These are phyloP conservation scores for Drosophila willistoni DNA, from an alignment of 1,140 invertebrate species.

Conservation along the genomic window DNA sequence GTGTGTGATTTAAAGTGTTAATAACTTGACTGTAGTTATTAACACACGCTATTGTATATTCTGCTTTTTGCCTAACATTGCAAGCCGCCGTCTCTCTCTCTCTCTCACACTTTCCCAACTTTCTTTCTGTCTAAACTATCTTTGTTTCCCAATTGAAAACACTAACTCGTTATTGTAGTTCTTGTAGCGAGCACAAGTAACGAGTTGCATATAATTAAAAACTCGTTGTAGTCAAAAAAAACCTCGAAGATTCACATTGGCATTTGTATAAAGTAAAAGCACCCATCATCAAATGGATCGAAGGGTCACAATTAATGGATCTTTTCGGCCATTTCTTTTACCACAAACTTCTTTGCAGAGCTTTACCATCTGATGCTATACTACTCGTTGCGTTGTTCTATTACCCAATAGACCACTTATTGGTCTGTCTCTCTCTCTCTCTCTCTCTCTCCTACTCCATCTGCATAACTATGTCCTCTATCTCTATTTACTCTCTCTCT, in stretches of 20 bases:
- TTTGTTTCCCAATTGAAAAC: slow-evolving; percentile 16
- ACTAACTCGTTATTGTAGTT: slow-evolving; percentile 52
- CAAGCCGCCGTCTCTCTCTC: slow-evolving; percentile 12
- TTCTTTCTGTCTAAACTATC: slow-evolving; percentile 13
- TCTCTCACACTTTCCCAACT: background rate
- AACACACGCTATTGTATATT: background rate
- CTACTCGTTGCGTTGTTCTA: slow-evolving; percentile 2
- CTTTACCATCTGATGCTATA: background rate
- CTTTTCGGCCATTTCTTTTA: too few relatives aligned
- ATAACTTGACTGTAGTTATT: background rate
- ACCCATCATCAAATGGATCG: slow-evolving; percentile 18
- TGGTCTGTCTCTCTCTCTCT: background rate
- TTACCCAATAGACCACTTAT: background rate
- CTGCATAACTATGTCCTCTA: background rate
- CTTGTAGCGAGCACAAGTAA: slow-evolving; percentile 39
- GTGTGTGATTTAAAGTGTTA: background rate
- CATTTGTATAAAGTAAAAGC: slow-evolving; percentile 37
- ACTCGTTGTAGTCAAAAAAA: slow-evolving; percentile 10
- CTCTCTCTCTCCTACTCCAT: background rate
- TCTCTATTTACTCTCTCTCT: background rate
- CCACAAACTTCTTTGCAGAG: slow-evolving; percentile 10
- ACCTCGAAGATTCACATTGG: slow-evolving; percentile 12
- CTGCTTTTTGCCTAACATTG: slow-evolving; percentile 7
- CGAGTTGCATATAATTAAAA: background rate
- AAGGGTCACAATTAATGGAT: background rate